phyloP scores from a whole-genome alignment of 2,797 vertebrate genomes.

The Cetoscarus ocellatus region DNA sequence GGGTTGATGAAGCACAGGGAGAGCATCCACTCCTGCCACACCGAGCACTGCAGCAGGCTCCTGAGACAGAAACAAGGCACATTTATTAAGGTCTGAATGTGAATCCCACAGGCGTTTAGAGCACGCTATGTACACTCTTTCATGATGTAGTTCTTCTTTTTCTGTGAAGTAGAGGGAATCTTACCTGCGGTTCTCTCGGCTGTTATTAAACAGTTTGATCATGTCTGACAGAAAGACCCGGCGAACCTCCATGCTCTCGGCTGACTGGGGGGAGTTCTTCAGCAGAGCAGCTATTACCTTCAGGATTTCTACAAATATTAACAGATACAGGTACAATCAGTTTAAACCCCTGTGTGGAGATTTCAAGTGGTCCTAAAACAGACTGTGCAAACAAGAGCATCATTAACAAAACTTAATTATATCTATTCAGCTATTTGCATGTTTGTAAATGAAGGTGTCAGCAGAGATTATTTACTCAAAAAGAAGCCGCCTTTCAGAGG shows the following conservation, averaged over 20 bases:
- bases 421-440: too few species aligned
- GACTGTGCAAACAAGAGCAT: too few species aligned
- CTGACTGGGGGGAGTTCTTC: conserved; percentile 87
- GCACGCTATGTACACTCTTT: background rate
- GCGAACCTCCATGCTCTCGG: conserved; percentile 94
- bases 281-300: conserved; percentile 95
- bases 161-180: conserved; percentile 9
- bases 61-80: conserved; percentile 70
- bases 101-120: conserved; percentile 11
- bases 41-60: conserved; percentile 98
- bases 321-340: conserved; percentile 15
- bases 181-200: conserved; percentile 97
- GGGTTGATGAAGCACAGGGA: conserved; percentile 96
- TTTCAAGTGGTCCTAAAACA: too few species aligned
- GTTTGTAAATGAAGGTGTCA: too few species aligned
- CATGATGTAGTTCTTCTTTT: conserved; percentile 5
- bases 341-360: background rate
- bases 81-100: background rate
- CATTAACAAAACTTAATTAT: too few species aligned
- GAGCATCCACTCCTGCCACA: conserved; percentile 99
- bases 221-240: conserved; percentile 97
- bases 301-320: conserved; percentile 88
- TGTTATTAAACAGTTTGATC: conserved; percentile 99
- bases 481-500: too few species aligned
- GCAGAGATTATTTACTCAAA: too few species aligned